Conservation (phyloP, 2,797 vertebrate species). For the Sorex maritimensis region DNA sequence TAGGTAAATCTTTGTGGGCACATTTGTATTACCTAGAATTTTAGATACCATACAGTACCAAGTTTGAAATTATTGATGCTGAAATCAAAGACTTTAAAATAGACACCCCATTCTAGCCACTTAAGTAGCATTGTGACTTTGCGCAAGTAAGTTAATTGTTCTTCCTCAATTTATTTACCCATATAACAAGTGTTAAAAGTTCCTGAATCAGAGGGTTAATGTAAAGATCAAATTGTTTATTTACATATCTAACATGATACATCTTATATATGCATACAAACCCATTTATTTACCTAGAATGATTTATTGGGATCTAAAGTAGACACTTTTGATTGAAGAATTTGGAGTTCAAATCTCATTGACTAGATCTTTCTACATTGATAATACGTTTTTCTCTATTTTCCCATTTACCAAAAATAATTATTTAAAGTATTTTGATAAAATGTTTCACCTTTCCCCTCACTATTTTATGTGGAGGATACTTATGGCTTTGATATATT, state of each 20-base stretch:
- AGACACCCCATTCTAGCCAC: constrained; percentile 25
- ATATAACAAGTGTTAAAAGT: constrained; percentile 48
- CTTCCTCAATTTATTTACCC: constrained; percentile 39
- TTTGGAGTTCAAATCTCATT: background rate
- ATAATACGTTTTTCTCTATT: constrained; percentile 52
- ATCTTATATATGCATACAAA: too few relatives aligned
- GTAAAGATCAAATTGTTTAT: background rate
- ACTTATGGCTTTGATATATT: constrained; percentile 49
- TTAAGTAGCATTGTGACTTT: constrained; percentile 37
- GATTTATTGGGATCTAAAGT: constrained; percentile 39
- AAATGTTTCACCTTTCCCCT: constrained; percentile 31
- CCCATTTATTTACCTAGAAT: background rate
- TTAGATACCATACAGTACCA: background rate
- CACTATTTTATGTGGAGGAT: constrained; percentile 3
- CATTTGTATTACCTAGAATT: background rate
- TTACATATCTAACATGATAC: too few relatives aligned
- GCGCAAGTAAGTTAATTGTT: constrained; percentile 39
- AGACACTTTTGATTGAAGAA: constrained; percentile 42
- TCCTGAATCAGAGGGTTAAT: constrained; percentile 6
- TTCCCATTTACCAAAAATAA: background rate
- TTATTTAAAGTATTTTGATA: too few relatives aligned
- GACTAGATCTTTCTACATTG: background rate
- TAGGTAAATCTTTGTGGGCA: constrained; percentile 31
- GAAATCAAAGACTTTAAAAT: constrained; percentile 49
- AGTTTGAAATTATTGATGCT: constrained; percentile 1